These are phyloP conservation scores for Melanotaenia pygmaea DNA, from an alignment of 2,797 vertebrate genomes.

Conservation along the genomic window DNA sequence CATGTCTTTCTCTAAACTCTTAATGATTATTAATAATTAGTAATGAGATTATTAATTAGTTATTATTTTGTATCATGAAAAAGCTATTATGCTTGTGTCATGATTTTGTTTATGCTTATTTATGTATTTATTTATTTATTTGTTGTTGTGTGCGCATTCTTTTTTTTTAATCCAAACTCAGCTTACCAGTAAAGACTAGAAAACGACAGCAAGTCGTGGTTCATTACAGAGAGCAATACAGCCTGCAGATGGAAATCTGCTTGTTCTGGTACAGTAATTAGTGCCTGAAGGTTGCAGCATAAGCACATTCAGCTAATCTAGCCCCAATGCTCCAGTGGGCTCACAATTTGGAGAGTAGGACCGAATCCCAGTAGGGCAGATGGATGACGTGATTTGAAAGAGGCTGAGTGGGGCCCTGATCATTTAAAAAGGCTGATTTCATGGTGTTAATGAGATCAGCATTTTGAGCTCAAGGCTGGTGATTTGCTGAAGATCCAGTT, in stretches of 20 bases:
- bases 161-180: slow-evolving; percentile 35
- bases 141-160: not conserved
- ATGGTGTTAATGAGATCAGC: slow-evolving; percentile 77
- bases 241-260: slow-evolving; percentile 61
- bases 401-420: slow-evolving; percentile 53
- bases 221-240: slow-evolving; percentile 38
- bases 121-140: slow-evolving; percentile 23
- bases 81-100: not conserved
- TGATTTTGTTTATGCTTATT: slow-evolving; percentile 6
- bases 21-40: not conserved
- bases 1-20: slow-evolving; percentile 27
- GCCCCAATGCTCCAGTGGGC: slow-evolving; percentile 56
- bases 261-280: slow-evolving; percentile 74
- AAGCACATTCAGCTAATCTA: slow-evolving; percentile 69
- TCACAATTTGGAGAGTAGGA: slow-evolving; percentile 57
- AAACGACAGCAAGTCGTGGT: slow-evolving; percentile 38
- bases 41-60: too few relatives aligned
- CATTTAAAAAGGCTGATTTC: slow-evolving; percentile 72
- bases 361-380: slow-evolving; percentile 70
- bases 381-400: slow-evolving; percentile 66
- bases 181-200: slow-evolving; percentile 35
- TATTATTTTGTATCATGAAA: not conserved
- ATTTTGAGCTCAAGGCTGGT: slow-evolving; percentile 60
- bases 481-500: slow-evolving; percentile 50
- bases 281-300: slow-evolving; percentile 69